phyloP scores from a whole-genome alignment of 2,888 invertebrate species.

The Parnassius glacialis region DNA sequence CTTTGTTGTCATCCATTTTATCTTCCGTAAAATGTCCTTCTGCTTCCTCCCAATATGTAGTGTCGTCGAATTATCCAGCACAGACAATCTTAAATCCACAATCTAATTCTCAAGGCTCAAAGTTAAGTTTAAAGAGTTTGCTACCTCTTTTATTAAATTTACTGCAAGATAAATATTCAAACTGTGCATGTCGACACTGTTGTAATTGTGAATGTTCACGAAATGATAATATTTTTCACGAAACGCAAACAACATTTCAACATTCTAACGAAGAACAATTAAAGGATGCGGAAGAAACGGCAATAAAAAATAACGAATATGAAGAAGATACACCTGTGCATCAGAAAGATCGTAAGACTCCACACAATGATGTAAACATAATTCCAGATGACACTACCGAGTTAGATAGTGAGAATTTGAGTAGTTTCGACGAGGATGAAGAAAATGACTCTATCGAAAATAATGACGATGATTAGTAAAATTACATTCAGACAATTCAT shows the following conservation, averaged over 20 bases:
- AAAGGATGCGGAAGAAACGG: conserved; percentile 27
- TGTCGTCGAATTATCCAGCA: conserved; percentile 23
- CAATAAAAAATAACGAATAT: conserved; percentile 25
- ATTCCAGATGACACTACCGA: conserved; percentile 39
- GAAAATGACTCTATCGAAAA: conserved; percentile 25
- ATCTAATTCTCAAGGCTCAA: conserved; percentile 35
- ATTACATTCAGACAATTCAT: not conserved
- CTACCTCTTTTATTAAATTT: conserved; percentile 63
- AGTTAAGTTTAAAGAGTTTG: conserved; percentile 54
- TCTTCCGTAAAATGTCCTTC: conserved; percentile 29
- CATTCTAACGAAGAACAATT: conserved; percentile 49
- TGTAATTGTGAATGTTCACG: conserved; percentile 34
- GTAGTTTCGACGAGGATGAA: conserved; percentile 32
- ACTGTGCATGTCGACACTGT: conserved; percentile 38
- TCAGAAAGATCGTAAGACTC: conserved; percentile 30
- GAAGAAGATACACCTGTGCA: conserved; percentile 29
- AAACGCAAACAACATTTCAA: conserved; percentile 42
- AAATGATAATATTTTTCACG: conserved; percentile 30
- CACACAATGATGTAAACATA: conserved; percentile 27
- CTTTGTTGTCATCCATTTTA: conserved; percentile 38
- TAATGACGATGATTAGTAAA: not conserved
- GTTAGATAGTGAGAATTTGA: conserved; percentile 38
- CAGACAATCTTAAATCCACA: conserved; percentile 23
- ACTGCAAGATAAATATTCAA: conserved; percentile 51
- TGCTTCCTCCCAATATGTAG: conserved; percentile 26